Percentiles rank a stretch among this genome's conserved stretches.
These are phyloP conservation scores for Heliconius congener DNA, from an alignment of 1,140 invertebrate genomes.

Conservation along the genomic window DNA sequence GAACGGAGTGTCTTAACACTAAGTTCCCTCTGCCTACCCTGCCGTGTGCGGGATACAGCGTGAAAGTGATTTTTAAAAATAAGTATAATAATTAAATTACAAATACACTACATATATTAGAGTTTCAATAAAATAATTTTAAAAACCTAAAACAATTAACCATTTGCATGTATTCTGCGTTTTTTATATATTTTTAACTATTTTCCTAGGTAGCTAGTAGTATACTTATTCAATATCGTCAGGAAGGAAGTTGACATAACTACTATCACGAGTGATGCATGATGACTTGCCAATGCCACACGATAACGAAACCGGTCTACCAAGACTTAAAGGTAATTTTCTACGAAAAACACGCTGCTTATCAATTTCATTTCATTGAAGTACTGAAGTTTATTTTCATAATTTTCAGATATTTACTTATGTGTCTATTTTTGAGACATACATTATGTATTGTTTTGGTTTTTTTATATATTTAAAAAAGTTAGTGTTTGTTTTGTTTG, in stretches of 20 bases:
- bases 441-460: too few species aligned
- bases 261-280: slow-evolving; percentile 22
- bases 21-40: too few species aligned
- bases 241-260: slow-evolving; percentile 56
- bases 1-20: too few species aligned
- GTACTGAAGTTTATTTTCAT: not conserved
- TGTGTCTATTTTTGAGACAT: too few species aligned
- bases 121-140: too few species aligned
- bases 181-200: not conserved
- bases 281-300: slow-evolving; percentile 42
- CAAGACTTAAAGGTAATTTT: slow-evolving; percentile 38
- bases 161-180: not conserved
- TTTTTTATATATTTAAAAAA: too few species aligned
- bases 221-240: not conserved
- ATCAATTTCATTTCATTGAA: slow-evolving; percentile 18
- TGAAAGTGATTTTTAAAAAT: too few species aligned
- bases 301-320: slow-evolving; percentile 35
- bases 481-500: too few species aligned
- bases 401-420: too few species aligned
- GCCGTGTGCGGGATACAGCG: too few species aligned
- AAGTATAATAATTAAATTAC: too few species aligned
- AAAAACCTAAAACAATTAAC: not conserved
- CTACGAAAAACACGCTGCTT: slow-evolving; percentile 43
- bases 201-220: not conserved
- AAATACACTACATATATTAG: too few species aligned